Conservation (phyloP, 1,140 invertebrate genomes). For the Lineus longissimus region DNA sequence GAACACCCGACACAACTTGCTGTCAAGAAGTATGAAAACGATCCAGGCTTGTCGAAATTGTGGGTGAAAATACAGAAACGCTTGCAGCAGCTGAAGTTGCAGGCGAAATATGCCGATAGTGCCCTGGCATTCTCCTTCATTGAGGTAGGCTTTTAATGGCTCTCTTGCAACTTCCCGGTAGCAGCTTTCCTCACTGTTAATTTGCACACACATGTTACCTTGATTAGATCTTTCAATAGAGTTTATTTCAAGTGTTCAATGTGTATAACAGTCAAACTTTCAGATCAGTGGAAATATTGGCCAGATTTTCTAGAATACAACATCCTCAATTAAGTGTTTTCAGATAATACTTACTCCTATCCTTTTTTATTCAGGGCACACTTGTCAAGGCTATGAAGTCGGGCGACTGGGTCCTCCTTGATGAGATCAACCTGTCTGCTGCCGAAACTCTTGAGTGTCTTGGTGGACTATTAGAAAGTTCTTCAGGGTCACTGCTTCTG, state of each 20-base stretch:
- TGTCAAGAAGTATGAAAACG: constrained; percentile 52
- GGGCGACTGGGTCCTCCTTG: constrained; percentile 90
- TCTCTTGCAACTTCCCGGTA: too few relatives aligned
- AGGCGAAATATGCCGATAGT: constrained; percentile 65
- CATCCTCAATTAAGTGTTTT: neutral
- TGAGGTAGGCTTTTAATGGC: constrained; percentile 57
- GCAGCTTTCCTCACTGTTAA: too few relatives aligned
- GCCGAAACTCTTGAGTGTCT: constrained; percentile 94
- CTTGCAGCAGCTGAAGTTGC: constrained; percentile 63
- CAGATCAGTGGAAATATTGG: too few relatives aligned
- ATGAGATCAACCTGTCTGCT: constrained; percentile 96
- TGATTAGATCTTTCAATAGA: too few relatives aligned
- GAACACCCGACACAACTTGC: constrained; percentile 68
- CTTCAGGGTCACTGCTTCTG: constrained; percentile 71
- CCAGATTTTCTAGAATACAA: too few relatives aligned
- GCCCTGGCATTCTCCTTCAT: constrained; percentile 87
- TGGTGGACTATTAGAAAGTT: constrained; percentile 82
- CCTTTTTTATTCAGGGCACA: constrained; percentile 61
- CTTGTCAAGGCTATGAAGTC: constrained; percentile 84
- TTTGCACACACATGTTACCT: too few relatives aligned
- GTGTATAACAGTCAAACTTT: too few relatives aligned
- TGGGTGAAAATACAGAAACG: constrained; percentile 69
- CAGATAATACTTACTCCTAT: neutral
- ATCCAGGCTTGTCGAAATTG: constrained; percentile 26
- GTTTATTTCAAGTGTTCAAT: too few relatives aligned